Conservation (phyloP, 92 coral and sea anemone genomes). For the Actinernus sp. region DNA sequence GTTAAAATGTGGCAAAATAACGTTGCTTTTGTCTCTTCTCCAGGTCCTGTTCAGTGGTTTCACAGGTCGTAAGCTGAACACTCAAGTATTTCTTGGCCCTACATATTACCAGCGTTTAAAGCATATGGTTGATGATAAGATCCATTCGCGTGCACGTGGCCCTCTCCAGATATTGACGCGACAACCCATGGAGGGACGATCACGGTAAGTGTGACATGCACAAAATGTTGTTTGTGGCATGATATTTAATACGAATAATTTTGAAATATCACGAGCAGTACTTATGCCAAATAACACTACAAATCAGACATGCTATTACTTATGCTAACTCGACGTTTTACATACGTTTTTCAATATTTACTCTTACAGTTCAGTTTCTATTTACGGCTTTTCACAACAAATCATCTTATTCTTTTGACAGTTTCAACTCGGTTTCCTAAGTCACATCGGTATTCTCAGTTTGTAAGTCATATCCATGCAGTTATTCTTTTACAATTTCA, state of each 20-base stretch:
- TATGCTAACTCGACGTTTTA: no score
- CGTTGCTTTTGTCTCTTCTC: no score
- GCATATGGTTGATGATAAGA: slow-evolving; percentile 99
- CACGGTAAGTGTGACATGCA: slow-evolving; percentile 98
- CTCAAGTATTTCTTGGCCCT: slow-evolving; percentile 98
- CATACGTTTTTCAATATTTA: no score
- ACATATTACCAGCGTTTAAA: slow-evolving; percentile 97
- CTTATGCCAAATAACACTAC: no score
- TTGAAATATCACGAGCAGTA: no score
- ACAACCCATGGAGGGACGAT: slow-evolving; percentile 99
- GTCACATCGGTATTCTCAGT: no score
- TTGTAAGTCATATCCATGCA: no score
- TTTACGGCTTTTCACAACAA: background rate
- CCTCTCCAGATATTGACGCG: slow-evolving; percentile 95
- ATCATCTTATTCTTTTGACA: background rate
- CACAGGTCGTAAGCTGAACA: slow-evolving; percentile 98
- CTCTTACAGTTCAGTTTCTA: no score
- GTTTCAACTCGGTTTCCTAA: no score
- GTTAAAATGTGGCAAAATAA: no score
- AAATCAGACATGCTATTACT: no score
- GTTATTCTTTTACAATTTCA: background rate
- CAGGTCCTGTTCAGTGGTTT: slow-evolving; percentile 98
- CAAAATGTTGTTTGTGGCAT: background rate
- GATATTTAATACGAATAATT: no score
- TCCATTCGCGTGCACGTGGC: slow-evolving; percentile 98